Evolutionary conservation across 2,797 vertebrate genomes (phyloP), one percentile per base, ranked within the genome.

Genomic region (Rhinella marina): DNA sequence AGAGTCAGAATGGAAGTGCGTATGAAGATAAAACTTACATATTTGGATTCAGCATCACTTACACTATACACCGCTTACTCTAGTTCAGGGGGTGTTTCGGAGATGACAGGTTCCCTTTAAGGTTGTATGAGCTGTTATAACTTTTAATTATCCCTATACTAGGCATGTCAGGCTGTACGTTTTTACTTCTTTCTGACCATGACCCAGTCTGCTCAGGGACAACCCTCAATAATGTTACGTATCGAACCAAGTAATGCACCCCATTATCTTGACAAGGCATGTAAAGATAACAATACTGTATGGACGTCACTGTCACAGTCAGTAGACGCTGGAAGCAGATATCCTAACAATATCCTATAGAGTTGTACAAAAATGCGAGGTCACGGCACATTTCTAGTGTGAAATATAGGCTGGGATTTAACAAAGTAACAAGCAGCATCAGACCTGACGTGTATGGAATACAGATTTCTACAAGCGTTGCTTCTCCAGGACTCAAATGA

Each of bases 381-480:
- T 50, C 23, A 50, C 21, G 11, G 21, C n/a, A 23, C 10, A 76
- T 73, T 48, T 48, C 48, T n/a, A 52, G 73, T 76, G 73, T 76
- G 73, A 52, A 73, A 48, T 52, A 76, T n/a, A 13, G 19, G 73
- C 41, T 52, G 48, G 48, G 23, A 52, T 76, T 76, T 76, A 50
- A 76, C 48, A n/a, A 52, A n/a, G 52, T 52, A n/a, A 76, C 73
- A 76, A 76, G 48, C 48, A 52, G 23, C 73, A 50, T 76, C 48
- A 52, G 5, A 52, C 6, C 41, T 76, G 73, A 76, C 73, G 25
- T 76, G 73, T 21, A 48, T 48, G 32, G 70, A 76, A 76, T 76
- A 76, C 48, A 50, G 48, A 52, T n/a, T n/a, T 50, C 72, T 1
- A n/a, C 11, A 12, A n/a, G 21, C 19, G n/a, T 52, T 52, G 14